These are phyloP conservation scores for Atherinosoma microstoma DNA, from an alignment of 2,797 vertebrate genomes.

Conservation along the genomic window DNA sequence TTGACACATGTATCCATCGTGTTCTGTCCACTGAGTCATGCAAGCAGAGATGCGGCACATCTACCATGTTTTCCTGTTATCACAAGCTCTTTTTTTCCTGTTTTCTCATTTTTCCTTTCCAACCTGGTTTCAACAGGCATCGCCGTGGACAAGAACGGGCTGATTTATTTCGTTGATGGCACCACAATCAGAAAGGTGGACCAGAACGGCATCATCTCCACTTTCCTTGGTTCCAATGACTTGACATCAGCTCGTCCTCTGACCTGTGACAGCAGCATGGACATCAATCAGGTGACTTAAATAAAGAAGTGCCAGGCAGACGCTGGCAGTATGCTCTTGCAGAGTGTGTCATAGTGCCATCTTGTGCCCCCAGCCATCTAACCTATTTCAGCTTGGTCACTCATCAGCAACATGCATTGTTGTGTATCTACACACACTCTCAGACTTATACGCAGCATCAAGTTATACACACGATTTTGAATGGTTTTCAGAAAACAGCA, in stretches of 20 bases:
- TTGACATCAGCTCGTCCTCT: conserved; percentile 94
- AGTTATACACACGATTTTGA: neutral
- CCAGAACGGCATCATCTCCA: conserved; percentile 96
- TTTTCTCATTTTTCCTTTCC: neutral
- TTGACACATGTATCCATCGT: conserved; percentile 84
- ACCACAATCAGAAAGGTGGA: conserved; percentile 98
- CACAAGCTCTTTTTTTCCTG: conserved; percentile 26
- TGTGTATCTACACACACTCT: neutral
- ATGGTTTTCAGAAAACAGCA: conserved; percentile 8
- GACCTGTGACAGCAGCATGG: conserved; percentile 97
- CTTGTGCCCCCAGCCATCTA: conserved; percentile 38
- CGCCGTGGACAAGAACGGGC: conserved; percentile 93
- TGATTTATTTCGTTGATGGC: conserved; percentile 98
- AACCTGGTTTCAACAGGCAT: conserved; percentile 84
- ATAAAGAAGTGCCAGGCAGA: conserved; percentile 17
- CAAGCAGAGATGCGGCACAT: conserved; percentile 68
- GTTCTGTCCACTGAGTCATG: conserved; percentile 78
- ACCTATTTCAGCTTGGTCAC: conserved; percentile 18
- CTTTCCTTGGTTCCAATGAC: conserved; percentile 96
- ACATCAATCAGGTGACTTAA: conserved; percentile 93
- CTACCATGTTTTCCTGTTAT: conserved; percentile 59
- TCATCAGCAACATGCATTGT: conserved; percentile 38
- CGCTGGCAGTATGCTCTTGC: neutral
- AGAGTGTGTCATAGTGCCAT: conserved; percentile 53
- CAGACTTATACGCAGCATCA: neutral